A percentile compares a stretch with the other conserved stretches of the same genome.
Evolutionary conservation across 1,140 invertebrate species (phyloP).

Genomic region (Rhynchophorus ferrugineus): DNA sequence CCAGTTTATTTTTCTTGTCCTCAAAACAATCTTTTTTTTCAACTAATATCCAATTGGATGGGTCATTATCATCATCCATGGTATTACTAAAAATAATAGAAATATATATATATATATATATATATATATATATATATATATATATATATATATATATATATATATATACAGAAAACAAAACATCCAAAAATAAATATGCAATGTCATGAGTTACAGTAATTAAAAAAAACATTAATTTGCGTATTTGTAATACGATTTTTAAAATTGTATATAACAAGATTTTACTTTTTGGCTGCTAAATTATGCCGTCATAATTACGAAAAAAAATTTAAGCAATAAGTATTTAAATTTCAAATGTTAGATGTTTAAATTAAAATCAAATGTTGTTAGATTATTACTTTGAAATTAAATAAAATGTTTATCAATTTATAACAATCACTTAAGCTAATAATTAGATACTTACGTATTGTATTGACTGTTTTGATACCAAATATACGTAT

Average conservation of each 20-base stretch:
- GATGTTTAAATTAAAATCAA: no score
- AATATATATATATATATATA: no score
- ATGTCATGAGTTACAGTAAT: neutral
- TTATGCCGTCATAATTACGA: conserved; percentile 6
- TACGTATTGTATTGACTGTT: neutral
- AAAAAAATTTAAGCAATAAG: no score
- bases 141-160: no score
- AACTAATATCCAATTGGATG: conserved; percentile 4
- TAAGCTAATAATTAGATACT: neutral
- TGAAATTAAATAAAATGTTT: neutral
- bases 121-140: no score
- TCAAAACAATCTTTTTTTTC: conserved; percentile 2
- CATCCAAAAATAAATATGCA: neutral
- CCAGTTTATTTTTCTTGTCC: neutral
- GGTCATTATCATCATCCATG: conserved; percentile 6
- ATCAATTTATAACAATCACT: no score
- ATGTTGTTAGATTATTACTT: conserved; percentile 12
- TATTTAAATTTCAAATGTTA: conserved; percentile 16
- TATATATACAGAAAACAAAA: neutral
- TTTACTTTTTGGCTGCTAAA: conserved; percentile 8
- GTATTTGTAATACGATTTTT: conserved; percentile 1
- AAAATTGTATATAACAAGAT: conserved; percentile 2
- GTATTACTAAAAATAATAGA: conserved; percentile 3
- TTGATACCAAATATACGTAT: neutral
- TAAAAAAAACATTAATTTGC: neutral